Evolutionary conservation across 30 jellyfish, hydroid and myxozoan species (phyloP).

Genomic region (Turritopsis dohrnii): DNA sequence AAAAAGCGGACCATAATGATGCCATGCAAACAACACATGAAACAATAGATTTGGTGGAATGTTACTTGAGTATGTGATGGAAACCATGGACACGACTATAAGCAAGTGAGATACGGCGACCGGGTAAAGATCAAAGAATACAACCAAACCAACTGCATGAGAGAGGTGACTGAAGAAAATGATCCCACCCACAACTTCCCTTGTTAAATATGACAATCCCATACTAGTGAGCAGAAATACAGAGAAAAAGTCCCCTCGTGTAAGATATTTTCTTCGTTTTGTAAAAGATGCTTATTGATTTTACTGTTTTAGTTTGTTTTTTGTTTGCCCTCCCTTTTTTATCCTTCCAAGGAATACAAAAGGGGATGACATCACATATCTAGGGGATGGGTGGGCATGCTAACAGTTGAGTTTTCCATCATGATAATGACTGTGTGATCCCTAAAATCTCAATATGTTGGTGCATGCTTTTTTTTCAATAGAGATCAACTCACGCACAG

Average conservation of each 20-base stretch:
- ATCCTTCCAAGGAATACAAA: too few species aligned
- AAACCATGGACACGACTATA: neutral
- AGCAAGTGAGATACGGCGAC: neutral
- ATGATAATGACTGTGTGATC: too few species aligned
- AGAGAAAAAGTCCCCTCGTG: conserved; percentile 94
- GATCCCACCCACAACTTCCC: conserved; percentile 95
- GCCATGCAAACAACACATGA: neutral
- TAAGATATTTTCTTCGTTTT: neutral
- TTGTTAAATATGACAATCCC: conserved; percentile 89
- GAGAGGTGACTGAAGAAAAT: conserved; percentile 13
- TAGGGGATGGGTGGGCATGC: too few species aligned
- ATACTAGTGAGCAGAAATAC: conserved; percentile 79
- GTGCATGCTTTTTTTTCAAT: too few species aligned
- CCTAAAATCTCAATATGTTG: too few species aligned
- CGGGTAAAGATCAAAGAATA: neutral
- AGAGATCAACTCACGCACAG: too few species aligned
- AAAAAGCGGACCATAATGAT: neutral
- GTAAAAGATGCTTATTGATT: neutral
- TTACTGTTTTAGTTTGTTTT: neutral
- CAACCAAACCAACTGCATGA: too few species aligned
- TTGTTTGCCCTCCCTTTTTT: too few species aligned
- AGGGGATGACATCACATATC: too few species aligned
- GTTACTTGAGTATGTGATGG: neutral
- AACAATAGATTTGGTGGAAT: neutral
- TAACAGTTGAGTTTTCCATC: too few species aligned